Conservation (phyloP, 2,888 invertebrate species). For the Aleiodes testaceus region DNA sequence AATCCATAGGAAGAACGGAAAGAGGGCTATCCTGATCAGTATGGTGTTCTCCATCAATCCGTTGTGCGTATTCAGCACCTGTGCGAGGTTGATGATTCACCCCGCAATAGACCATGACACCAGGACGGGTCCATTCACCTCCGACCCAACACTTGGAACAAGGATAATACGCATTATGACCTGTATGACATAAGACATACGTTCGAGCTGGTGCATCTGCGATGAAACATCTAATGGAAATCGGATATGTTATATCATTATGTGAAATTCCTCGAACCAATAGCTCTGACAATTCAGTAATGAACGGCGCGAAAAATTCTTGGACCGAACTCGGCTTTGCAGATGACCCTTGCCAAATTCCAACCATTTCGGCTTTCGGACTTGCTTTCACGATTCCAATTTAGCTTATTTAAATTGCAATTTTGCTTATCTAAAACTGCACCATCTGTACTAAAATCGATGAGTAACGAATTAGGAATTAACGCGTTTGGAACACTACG, state of each 20-base stretch:
- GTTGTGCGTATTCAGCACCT: neutral
- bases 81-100: neutral
- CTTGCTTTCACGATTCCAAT: neutral
- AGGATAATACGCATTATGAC: conserved; percentile 7
- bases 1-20: conserved; percentile 18
- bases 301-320: neutral
- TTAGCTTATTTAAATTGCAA: conserved; percentile 27
- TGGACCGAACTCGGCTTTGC: neutral
- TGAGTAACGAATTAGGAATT: conserved; percentile 5
- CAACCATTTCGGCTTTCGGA: neutral
- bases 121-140: neutral
- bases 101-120: neutral
- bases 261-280: neutral
- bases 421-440: conserved; percentile 1
- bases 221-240: conserved; percentile 5
- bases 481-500: neutral
- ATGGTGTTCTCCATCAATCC: conserved; percentile 1
- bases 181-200: neutral
- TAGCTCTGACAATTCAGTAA: neutral
- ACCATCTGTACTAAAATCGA: conserved; percentile 27
- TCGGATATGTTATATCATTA: conserved; percentile 10
- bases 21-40: neutral
- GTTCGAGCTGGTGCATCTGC: conserved; percentile 32
- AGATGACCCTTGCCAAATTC: conserved; percentile 15
- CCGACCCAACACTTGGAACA: conserved; percentile 23